Percentiles rank a stretch among this genome's conserved stretches.
phyloP scores from a whole-genome alignment of 2,797 vertebrate species.

The Sebastiscus albofasciatus region DNA sequence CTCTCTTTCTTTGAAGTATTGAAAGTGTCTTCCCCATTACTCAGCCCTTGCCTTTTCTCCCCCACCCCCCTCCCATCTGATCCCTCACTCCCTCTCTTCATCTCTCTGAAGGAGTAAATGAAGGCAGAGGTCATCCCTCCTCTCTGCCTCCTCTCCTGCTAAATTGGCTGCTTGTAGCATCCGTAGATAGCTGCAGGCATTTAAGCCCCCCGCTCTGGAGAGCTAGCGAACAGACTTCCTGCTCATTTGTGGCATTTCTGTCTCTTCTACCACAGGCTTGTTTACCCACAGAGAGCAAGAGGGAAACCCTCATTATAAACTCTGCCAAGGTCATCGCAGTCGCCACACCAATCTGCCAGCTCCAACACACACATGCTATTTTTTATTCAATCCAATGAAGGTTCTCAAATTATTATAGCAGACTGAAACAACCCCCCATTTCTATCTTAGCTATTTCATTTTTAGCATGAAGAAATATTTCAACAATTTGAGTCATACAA shows the following conservation, averaged over 20 bases:
- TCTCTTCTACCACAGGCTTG: conserved; percentile 77
- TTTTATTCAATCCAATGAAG: conserved; percentile 1
- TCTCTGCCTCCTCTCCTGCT: conserved; percentile 78
- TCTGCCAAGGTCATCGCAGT: conserved; percentile 73
- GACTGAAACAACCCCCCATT: background rate
- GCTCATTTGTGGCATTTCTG: conserved; percentile 81
- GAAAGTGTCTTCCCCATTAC: conserved; percentile 78
- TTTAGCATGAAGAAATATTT: background rate
- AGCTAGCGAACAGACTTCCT: conserved; percentile 72
- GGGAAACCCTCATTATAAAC: conserved; percentile 81
- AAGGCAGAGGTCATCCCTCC: conserved; percentile 81
- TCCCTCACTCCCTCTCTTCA: conserved; percentile 69
- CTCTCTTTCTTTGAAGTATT: conserved; percentile 73
- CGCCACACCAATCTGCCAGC: conserved; percentile 59
- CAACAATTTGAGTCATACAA: background rate
- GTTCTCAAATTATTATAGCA: background rate
- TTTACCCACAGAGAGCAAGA: conserved; percentile 76
- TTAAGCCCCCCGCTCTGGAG: conserved; percentile 71
- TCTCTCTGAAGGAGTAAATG: conserved; percentile 78
- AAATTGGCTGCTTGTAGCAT: conserved; percentile 84
- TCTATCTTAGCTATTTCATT: background rate
- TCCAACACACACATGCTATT: conserved; percentile 37
- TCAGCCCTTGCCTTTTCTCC: conserved; percentile 74
- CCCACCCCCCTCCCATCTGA: conserved; percentile 66
- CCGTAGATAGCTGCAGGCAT: conserved; percentile 71